These are phyloP conservation scores for Ptilodon capucinus DNA, from an alignment of 2,888 invertebrate species.

Conservation along the genomic window DNA sequence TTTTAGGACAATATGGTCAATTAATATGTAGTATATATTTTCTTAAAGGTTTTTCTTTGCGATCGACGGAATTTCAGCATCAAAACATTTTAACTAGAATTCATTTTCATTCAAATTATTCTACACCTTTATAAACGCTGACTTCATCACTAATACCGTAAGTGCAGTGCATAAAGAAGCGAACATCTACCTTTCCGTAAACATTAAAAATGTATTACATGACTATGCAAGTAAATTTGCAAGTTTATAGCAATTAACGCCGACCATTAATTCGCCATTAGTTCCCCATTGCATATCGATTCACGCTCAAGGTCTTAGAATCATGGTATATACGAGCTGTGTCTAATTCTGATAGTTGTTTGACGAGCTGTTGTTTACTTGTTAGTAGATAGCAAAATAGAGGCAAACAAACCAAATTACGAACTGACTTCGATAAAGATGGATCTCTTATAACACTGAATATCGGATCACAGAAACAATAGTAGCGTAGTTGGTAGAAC, in stretches of 20 bases:
- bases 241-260: conserved; percentile 31
- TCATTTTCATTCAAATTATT: too few relatives aligned
- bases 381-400: conserved; percentile 7
- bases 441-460: too few relatives aligned
- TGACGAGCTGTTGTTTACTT: conserved; percentile 11
- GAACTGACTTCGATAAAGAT: too few relatives aligned
- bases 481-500: too few relatives aligned
- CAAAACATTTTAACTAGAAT: too few relatives aligned
- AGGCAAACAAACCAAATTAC: too few relatives aligned
- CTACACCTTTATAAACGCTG: neutral
- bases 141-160: neutral
- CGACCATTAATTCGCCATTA: conserved; percentile 35
- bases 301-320: conserved; percentile 26
- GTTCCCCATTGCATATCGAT: conserved; percentile 29
- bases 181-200: neutral
- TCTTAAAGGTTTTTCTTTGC: too few relatives aligned
- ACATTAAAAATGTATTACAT: neutral
- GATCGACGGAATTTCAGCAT: too few relatives aligned
- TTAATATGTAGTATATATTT: too few relatives aligned
- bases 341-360: conserved; percentile 11
- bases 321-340: conserved; percentile 2
- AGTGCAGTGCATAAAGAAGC: neutral
- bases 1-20: too few relatives aligned
- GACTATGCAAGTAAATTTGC: neutral
- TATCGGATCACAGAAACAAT: too few relatives aligned